Evolutionary conservation across 2,797 vertebrate genomes (phyloP).

Genomic region (Ataeniobius toweri): DNA sequence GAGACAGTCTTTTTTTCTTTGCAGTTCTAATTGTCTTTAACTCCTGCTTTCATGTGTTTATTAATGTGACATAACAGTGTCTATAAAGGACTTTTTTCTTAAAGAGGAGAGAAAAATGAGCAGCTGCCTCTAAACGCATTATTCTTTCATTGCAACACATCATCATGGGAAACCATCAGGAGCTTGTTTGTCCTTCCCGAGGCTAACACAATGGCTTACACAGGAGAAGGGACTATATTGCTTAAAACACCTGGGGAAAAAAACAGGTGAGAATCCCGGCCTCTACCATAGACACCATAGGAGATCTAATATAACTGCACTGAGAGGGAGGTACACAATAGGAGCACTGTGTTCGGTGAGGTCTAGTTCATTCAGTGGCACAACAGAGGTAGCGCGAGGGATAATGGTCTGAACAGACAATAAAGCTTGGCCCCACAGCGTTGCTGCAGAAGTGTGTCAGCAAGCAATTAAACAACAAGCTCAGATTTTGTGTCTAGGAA

Average conservation of each 20-base stretch:
- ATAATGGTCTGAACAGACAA: conserved; percentile 27
- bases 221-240: conserved; percentile 10
- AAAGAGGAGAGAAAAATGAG: background rate
- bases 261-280: background rate
- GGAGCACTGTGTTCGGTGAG: conserved; percentile 24
- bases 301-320: conserved; percentile 7
- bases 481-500: background rate
- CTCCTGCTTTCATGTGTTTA: background rate
- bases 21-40: background rate
- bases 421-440: conserved; percentile 16
- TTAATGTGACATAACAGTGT: background rate
- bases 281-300: background rate
- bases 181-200: conserved; percentile 26
- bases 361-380: conserved; percentile 14
- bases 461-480: conserved; percentile 23
- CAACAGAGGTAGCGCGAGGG: conserved; percentile 31
- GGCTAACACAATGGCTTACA: conserved; percentile 5
- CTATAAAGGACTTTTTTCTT: background rate
- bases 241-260: background rate
- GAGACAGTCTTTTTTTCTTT: background rate
- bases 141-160: conserved; percentile 12
- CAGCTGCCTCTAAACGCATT: conserved; percentile 5
- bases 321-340: conserved; percentile 7
- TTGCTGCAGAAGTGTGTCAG: conserved; percentile 15
- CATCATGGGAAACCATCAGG: conserved; percentile 15